Evolutionary conservation across 2,797 vertebrate genomes (phyloP), one percentile per base, ranked within the genome.

Genomic region (Eulemur mongoz): DNA sequence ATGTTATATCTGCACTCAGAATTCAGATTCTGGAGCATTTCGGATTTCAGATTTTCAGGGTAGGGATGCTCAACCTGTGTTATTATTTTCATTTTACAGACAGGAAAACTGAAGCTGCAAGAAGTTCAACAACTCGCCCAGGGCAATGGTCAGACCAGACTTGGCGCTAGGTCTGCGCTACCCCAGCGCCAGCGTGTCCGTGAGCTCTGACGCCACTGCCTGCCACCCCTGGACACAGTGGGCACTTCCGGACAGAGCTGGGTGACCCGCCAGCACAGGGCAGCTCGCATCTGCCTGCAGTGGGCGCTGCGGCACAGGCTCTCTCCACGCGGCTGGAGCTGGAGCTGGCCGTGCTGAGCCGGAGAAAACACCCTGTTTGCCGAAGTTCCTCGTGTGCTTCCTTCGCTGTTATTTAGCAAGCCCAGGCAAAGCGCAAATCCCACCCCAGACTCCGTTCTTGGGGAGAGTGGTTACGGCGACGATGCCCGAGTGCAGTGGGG

Each of bases 191-290:
- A 35, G 50, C 4, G 13, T 11, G 20, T 59, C 14, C 4, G 1
- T 35, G 5, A 0, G 0, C 38, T 30, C 38, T 18, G 45, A 9
- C 1, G 8, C 20, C 6, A 2, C 54, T 52, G 27, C 23, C 38
- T 0, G 4, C 9, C 14, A 17, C 5, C n/a, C 48, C n/a, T 22
- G 5, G 59, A 45, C 4, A 1, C 2, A 1, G 27, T 0, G 5
- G 1, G 10, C 50, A 2, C n/a, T 2, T 17, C 15, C 17, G 32
- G 50, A 15, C n/a, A 35, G n/a, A 27, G 1, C 0, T 18, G 20
- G 7, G 35, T 50, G 5, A 17, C 30, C 35, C 1, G 1, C 61
- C 72, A 57, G 13, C 7, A 17, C 35, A 65, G 30, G 70, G 70
- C 1, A 48, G 25, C 45, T 30, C 8, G 14, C 48, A 30, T 20